Evolutionary conservation across 2,797 vertebrate species (phyloP), one percentile per base, ranked within the genome.

Genomic region (Bovichtus variegatus): DNA sequence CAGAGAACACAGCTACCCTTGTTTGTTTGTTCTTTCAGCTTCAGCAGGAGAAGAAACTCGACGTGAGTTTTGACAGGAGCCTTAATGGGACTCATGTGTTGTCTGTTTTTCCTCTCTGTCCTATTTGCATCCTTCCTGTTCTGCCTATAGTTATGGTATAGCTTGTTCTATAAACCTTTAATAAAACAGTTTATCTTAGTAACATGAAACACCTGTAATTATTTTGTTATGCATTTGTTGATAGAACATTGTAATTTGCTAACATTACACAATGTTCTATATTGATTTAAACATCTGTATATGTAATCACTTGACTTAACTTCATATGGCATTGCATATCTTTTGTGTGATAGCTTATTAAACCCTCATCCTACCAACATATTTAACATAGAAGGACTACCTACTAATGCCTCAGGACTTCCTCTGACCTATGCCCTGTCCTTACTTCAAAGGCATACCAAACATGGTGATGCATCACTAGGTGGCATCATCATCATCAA

Each of bases 361-460:
- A 38, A 34, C 6, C 31, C 31, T 34, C 31, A 34, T 34, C 31
- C 31, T 34, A 7, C 31, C 29, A 31, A 31, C 29, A 31, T 29
- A 31, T 31, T n/a, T n/a, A n/a, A n/a, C n/a, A n/a, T n/a, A n/a
- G n/a, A n/a, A n/a, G n/a, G n/a, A n/a, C n/a, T n/a, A n/a, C n/a
- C n/a, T n/a, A n/a, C n/a, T n/a, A n/a, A n/a, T n/a, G n/a, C n/a
- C 29, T 29, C n/a, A 65, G 60, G 58, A 27, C 46, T 63, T 60
- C 38, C 21, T 65, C 38, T 61, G 16, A 61, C 44, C 47, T 61
- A 8, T 13, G 69, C 38, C 40, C 29, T 43, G 8, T 15, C 40
- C 40, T n/a, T 9, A 40, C 77, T 81, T 82, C 31, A 84, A 81
- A 90, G 10, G 10, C 43, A 58, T 72, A 12, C 64, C 64, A 74